Base-by-base conservation (phyloP, 2,797 vertebrate species). In the Epinephelus awoara region DNA sequence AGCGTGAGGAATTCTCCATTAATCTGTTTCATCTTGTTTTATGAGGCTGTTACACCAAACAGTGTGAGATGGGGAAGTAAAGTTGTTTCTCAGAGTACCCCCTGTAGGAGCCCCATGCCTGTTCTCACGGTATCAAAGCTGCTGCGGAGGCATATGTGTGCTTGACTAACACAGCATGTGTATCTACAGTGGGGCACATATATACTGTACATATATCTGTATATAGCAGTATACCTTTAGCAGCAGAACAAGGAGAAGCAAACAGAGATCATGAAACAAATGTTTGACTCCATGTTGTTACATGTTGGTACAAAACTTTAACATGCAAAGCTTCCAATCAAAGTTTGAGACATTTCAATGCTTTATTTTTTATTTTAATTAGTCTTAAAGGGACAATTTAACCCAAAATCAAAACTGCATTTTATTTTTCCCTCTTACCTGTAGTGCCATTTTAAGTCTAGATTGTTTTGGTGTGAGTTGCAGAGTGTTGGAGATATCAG, bases 1-100 rank as follows among this genome's bases (percentile, higher is more conserved):
- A 88, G 82, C 21, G 38, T 75, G 78, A 92, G 64, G 82, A 86
- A 91, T 87, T 79, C 75, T 85, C 74, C 42, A 70, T 84, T 65
- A 89, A 77, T 83, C 51, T 83, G 67, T 83, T 84, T 70, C 79
- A 75, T 86, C 79, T 80, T 77, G 68, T 75, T 89, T 78, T 58
- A 66, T 72, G 71, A 78, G 68, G 75, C 77, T 66, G 29, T 40
- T 52, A 59, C 71, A 79, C 50, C 52, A 77, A 74, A 76, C 71
- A n/a, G 14, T 51, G 69, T 27, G 59, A 55, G 63, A 84, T 70
- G 52, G 23, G 67, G 76, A 63, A 46, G 57, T 44, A 38, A 58
- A 38, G 76, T 83, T 73, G 84, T 55, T 80, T 76, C 57, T 86
- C 85, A 50, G 77, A 81, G 71, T 58, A 69, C 80, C 79, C 75